Evolutionary conservation across 2,113 vertebrate species (phyloP), one percentile per base, ranked within the genome.

Genomic region (Carassius gibelio): DNA sequence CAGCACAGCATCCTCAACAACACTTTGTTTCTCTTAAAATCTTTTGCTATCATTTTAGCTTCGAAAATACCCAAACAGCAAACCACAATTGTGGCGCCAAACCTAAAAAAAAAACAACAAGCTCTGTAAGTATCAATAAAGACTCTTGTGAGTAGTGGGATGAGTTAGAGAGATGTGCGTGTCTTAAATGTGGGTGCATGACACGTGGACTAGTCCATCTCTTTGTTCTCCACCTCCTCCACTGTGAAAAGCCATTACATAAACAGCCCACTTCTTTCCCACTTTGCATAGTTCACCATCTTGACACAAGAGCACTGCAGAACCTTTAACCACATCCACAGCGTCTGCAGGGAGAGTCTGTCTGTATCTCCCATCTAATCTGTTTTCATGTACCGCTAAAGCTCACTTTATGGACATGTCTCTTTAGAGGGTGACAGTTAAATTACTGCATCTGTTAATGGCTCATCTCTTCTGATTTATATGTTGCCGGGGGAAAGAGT

Each of bases 371-470:
- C 48, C 34, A 72, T 45, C 61, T 64, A 57, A 78, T 85, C 34
- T 64, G 48, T 55, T 72, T 71, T 77, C 30, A 69, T 81, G 68
- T 80, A 57, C 30, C 76, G 14, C 42, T 81, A 81, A 68, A 23
- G 38, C 55, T 68, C 36, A 72, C 75, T 83, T 87, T 79, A 48
- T 80, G 45, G 55, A 64, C 36, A 85, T 30, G 62, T 50, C 55
- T 85, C 36, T 64, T 61, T 45, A 62, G 45, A 75, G 74, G 74
- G 57, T 85, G 74, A 68, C 64, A 75, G 84, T 66, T 81, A 85
- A 87, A 87, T 71, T 48, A 86, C 76, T 79, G 79, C 79, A 57
- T 64, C 59, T 88, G 86, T 87, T 45, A 88, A 89, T 88, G 88
- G 88, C 86, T 88, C 84, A 87, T 88, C n/a, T 82, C 61, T 72